Evolutionary conservation across 1,140 invertebrate species (phyloP), one percentile per base, ranked within the genome.

Genomic region (Drosophila pachea): DNA sequence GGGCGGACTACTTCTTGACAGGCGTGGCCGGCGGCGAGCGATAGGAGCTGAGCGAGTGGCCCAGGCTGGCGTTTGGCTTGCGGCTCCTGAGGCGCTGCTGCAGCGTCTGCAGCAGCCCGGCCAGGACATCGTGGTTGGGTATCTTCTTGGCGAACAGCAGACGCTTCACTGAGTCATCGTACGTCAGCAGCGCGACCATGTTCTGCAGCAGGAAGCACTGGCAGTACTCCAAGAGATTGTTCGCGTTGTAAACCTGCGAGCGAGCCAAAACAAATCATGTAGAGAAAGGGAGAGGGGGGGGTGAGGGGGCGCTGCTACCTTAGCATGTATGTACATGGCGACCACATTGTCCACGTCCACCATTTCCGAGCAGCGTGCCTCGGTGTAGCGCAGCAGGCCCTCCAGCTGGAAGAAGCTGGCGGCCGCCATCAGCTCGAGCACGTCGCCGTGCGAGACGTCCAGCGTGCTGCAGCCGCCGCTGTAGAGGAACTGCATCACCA

Each of bases 401-500:
- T 97, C 94, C 70, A 98, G 90, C 86, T 97, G 95, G 89, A 97
- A 97, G 90, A 97, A 97, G 82, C 96, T 96, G 0, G 96, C 96
- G 0, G 96, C 96, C 4, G 96, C 96, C 93, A 97, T 96, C 42
- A 97, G 89, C 87, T 97, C 96, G 59, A 97, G 90, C 33, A 97
- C 94, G 81, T 97, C 96, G 53, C 92, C 93, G 48, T 94, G 93
- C 45, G 94, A 93, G 2, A 96, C 94, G 73, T 95, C 92, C 38
- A 96, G 90, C 0, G 93, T 93, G 49, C 93, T 92, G 82, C 94
- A 95, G 14, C 95, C 95, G 12, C 96, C 96, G 73, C 96, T 95
- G 89, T 98, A 98, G 16, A 98, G 91, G 90, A 95, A 97, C 88
- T 97, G 94, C 96, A 97, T 97, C 3, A 97, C 95, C 91, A 96